These are phyloP conservation scores for Halcyon leucocephala DNA, from an alignment of 2,797 vertebrate genomes.

Conservation along the genomic window DNA sequence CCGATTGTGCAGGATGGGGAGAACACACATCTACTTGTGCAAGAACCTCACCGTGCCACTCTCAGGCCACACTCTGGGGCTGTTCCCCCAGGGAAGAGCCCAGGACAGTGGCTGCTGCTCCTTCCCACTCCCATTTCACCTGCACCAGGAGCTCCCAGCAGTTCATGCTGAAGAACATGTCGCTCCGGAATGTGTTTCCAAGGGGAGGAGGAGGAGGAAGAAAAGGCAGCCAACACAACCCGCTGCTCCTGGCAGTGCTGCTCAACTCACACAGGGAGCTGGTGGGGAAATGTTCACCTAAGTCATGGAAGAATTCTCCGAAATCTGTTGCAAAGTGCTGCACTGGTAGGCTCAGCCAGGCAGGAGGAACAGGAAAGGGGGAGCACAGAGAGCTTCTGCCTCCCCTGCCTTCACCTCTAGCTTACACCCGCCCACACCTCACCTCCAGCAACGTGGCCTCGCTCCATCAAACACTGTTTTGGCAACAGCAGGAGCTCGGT, in stretches of 20 bases:
- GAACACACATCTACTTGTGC: background rate
- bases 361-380: background rate
- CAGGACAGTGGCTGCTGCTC: background rate
- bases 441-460: background rate
- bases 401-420: background rate
- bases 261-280: background rate
- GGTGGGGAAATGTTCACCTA: background rate
- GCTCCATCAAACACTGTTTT: background rate
- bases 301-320: background rate
- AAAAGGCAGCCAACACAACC: background rate
- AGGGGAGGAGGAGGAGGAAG: background rate
- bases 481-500: background rate
- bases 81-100: background rate
- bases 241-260: background rate
- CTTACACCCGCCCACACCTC: background rate
- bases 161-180: fast-evolving
- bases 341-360: background rate
- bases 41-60: background rate
- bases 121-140: background rate
- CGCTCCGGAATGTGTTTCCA: background rate
- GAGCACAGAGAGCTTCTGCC: background rate
- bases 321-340: background rate
- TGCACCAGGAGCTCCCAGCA: background rate
- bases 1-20: fast-evolving
- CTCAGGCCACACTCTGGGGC: background rate